Evolutionary conservation across 2,888 invertebrate genomes (phyloP), one percentile per base, ranked within the genome.

Genomic region (Ctenicera cuprea): DNA sequence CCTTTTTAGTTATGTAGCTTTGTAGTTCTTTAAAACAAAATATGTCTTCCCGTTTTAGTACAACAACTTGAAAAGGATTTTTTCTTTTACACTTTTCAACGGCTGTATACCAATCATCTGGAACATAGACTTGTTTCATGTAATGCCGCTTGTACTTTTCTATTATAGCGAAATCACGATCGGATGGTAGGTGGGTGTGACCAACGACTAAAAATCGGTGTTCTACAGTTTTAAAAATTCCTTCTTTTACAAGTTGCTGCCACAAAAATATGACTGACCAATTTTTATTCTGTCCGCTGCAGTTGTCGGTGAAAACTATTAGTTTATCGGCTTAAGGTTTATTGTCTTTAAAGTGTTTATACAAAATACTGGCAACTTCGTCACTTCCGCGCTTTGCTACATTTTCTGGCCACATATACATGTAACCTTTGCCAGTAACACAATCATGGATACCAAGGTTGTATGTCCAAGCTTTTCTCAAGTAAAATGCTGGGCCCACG

Each of bases 361-460:
- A 41, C 1, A 79, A 3, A 12, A 72, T 61, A 65, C 72, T 72
- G 3, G 72, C 76, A 14, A 78, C 64, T 68, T 80, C 75, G 48
- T 78, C 76, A 14, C 74, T 71, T 2, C 78, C 78, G 9, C 78
- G 38, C 45, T 78, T 79, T n/a, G 76, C 76, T 16, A 38, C 43
- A 38, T 75, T 64, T 61, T 78, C 74, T 14, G 77, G 30, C 76
- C 76, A 74, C 66, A 74, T 68, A 37, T 71, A 80, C 77, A 79
- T 79, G 22, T 65, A 70, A 4, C 74, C 76, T 57, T 62, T 50
- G 14, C 63, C 73, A 26, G 20, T 75, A 3, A 30, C 71, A 65
- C 78, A 78, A 43, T 81, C 73, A 50, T 80, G 79, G 12, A 81
- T 61, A 14, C 79, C 79, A 0, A 80, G 62, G 45, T 80, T 79